These are phyloP conservation scores for Acrobasis consociella DNA, from an alignment of 2,888 invertebrate genomes.

Conservation along the genomic window DNA sequence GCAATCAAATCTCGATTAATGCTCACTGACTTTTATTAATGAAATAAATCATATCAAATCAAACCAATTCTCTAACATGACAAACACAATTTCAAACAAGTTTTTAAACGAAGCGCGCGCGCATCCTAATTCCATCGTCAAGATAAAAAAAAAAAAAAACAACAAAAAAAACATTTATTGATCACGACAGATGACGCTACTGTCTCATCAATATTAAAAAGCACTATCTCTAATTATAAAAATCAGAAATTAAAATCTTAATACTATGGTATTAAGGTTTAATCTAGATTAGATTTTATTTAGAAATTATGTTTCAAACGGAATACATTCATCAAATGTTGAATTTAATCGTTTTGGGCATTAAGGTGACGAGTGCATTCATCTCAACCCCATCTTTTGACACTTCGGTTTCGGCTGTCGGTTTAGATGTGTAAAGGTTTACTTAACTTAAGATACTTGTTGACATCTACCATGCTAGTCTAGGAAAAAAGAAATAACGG, in stretches of 20 bases:
- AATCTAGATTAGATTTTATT: background rate
- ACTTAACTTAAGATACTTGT: no score
- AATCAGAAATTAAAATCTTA: background rate
- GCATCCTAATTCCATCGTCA: slow-evolving; percentile 25
- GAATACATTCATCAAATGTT: background rate
- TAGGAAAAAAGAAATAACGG: no score
- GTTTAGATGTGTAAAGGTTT: background rate
- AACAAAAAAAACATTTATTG: slow-evolving; percentile 29
- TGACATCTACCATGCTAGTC: background rate
- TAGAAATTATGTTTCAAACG: background rate
- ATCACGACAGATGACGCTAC: slow-evolving; percentile 32
- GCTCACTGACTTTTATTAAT: slow-evolving; percentile 22
- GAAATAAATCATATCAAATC: slow-evolving; percentile 28
- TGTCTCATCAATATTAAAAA: slow-evolving; percentile 4
- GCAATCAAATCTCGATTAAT: slow-evolving; percentile 16
- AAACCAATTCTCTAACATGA: slow-evolving; percentile 32
- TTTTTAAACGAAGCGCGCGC: slow-evolving; percentile 29
- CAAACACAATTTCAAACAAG: slow-evolving; percentile 33
- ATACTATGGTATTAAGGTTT: background rate
- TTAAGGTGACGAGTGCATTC: slow-evolving; percentile 16
- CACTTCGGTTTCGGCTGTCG: background rate
- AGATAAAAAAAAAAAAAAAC: slow-evolving; percentile 25
- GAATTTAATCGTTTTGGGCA: slow-evolving; percentile 12
- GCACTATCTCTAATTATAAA: background rate
- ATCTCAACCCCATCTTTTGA: slow-evolving; percentile 9